Base-by-base conservation (phyloP, 2,888 invertebrate genomes). In the Euplexia lucipara region DNA sequence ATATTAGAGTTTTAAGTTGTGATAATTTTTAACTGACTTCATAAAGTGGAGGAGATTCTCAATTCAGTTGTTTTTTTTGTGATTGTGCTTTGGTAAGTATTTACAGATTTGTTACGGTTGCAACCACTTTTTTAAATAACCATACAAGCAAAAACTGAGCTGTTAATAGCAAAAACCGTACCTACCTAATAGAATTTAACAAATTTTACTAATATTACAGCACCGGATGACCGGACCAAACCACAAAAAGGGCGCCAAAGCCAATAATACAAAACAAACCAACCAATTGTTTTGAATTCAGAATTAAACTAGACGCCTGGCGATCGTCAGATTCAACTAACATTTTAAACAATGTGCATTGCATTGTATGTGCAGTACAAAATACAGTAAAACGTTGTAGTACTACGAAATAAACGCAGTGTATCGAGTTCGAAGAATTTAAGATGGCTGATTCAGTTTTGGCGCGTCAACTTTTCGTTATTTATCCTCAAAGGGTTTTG, bases 401-500 rank as follows among this genome's bases (percentile, higher is more conserved):
- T 35, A 39, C n/a, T 42, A 34, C 44, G 2, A 47, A 53, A 49
- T 51, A 10, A 56, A 59, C 18, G 56, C 16, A 45, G 20, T 53
- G 49, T 52, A 61, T 44, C 12, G 20, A 58, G 22, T 79, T 78
- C 81, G 48, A 14, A 63, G 81, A 79, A 77, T 54, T 45, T 1
- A 72, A 65, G 48, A 74, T 42, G 69, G 66, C 65, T 82, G 84
- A 82, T 64, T 81, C 73, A 84, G 61, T 72, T 81, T 73, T 57
- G 64, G 56, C 57, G 63, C 64, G 56, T 61, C 61, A 61, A 66
- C 20, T 75, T 79, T 81, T 79, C 48, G 54, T 57, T 57, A 42
- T 63, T 79, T 77, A 72, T 81, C 80, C 80, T 81, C 67, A 74
- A 76, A 47, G 18, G 26, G 5, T 65, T 61, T 63, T 53, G 48